Conservation (phyloP, 2,888 invertebrate species). For the Aplocera efformata region DNA sequence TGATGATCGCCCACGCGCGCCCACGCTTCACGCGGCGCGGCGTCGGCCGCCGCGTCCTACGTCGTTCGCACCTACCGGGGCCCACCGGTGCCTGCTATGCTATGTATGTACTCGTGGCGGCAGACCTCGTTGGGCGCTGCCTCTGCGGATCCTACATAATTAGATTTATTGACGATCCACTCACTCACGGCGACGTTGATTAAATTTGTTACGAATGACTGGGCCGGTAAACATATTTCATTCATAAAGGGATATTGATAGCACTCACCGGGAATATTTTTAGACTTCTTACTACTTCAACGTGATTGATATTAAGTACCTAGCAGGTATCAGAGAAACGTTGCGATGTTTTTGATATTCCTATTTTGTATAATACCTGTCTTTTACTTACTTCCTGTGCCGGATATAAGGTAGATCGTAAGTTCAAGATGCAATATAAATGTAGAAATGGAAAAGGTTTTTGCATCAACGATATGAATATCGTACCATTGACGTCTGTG, state of each 20-base stretch:
- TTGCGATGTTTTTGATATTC: too few species aligned
- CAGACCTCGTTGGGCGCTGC: slow-evolving; percentile 19
- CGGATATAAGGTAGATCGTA: too few species aligned
- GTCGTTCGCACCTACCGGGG: slow-evolving; percentile 31
- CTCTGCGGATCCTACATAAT: slow-evolving; percentile 34
- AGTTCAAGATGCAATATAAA: too few species aligned
- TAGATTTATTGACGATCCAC: slow-evolving; percentile 47
- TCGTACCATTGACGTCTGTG: too few species aligned
- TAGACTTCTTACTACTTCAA: too few species aligned
- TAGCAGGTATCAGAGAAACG: too few species aligned
- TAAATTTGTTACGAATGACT: slow-evolving; percentile 38
- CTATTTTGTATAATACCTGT: too few species aligned
- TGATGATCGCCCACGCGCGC: slow-evolving; percentile 47
- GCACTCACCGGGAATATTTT: too few species aligned
- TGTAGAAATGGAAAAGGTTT: too few species aligned
- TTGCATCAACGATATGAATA: too few species aligned
- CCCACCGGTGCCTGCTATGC: slow-evolving; percentile 12
- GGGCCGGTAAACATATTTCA: slow-evolving; percentile 23
- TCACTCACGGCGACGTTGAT: slow-evolving; percentile 39
- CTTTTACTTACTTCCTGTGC: too few species aligned
- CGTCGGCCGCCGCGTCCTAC: slow-evolving; percentile 1
- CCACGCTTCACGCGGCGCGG: slow-evolving; percentile 27
- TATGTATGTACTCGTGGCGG: slow-evolving; percentile 6
- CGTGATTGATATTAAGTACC: too few species aligned
- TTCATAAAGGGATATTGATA: slow-evolving; percentile 19